Percentiles rank a stretch among this genome's conserved stretches.
phyloP scores from a whole-genome alignment of 2,113 vertebrate genomes.

The Bufo bufo region DNA sequence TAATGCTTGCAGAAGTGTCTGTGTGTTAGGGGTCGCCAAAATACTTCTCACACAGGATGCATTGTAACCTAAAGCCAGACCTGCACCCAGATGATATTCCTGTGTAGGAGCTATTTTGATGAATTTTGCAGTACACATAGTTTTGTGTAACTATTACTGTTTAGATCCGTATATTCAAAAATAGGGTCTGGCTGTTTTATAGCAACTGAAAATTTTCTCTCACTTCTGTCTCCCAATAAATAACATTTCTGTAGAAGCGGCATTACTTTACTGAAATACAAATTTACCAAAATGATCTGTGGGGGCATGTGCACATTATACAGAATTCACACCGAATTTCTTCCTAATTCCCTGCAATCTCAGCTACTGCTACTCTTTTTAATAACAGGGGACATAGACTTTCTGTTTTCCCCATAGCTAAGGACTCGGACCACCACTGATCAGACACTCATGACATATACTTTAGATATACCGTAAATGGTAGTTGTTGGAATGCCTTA shows the following conservation, averaged over 20 bases:
- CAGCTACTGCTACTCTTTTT: not conserved
- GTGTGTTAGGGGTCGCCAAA: too few relatives aligned
- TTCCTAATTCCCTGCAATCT: not conserved
- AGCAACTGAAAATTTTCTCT: not conserved
- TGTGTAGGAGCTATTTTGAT: not conserved
- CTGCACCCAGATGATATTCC: not conserved
- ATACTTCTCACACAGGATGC: too few relatives aligned
- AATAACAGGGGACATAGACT: not conserved
- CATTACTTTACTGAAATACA: not conserved
- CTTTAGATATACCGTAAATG: too few relatives aligned
- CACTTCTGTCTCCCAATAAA: not conserved
- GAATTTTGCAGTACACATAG: not conserved
- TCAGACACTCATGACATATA: not conserved
- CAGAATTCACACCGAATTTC: not conserved
- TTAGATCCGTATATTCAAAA: not conserved
- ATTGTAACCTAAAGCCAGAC: too few relatives aligned
- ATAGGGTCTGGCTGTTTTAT: not conserved
- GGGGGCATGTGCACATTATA: not conserved
- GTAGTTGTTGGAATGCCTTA: too few relatives aligned
- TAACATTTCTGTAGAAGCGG: not conserved
- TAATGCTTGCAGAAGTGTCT: too few relatives aligned
- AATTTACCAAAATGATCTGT: not conserved
- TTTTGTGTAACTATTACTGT: not conserved
- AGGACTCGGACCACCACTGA: too few relatives aligned
- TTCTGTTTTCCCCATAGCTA: not conserved